Evolutionary conservation across 92 coral and sea anemone species (phyloP).

Genomic region (Phenganax stokvisi): DNA sequence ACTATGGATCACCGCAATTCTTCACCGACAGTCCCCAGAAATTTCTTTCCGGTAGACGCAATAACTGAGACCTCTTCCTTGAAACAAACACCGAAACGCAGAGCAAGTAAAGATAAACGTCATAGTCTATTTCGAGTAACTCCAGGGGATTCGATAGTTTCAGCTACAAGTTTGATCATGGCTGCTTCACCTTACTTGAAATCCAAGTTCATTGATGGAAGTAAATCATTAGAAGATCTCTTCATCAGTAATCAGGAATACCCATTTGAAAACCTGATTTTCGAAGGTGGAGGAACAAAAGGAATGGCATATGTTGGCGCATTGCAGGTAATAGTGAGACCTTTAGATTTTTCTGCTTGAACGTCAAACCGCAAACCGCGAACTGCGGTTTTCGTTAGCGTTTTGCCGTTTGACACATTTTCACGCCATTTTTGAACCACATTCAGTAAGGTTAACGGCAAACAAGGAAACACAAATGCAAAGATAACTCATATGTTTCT

Average conservation of each 20-base stretch:
- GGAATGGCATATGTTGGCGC: slow-evolving; percentile 99
- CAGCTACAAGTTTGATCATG: slow-evolving; percentile 29
- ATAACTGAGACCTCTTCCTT: slow-evolving; percentile 4
- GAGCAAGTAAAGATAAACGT: background rate
- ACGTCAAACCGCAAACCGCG: too few relatives aligned
- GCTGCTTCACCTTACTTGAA: slow-evolving; percentile 16
- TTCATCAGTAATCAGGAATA: slow-evolving; percentile 41
- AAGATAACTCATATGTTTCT: background rate
- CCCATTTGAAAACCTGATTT: slow-evolving; percentile 83
- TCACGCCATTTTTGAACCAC: too few relatives aligned
- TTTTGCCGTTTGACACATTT: too few relatives aligned
- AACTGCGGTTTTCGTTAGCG: too few relatives aligned
- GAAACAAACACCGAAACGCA: background rate
- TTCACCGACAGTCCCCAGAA: background rate
- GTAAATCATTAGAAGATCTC: slow-evolving; percentile 22
- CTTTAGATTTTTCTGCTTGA: too few relatives aligned
- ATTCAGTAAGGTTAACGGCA: too few relatives aligned
- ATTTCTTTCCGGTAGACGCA: background rate
- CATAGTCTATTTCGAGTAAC: background rate
- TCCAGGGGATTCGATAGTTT: slow-evolving; percentile 33
- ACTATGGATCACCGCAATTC: slow-evolving; percentile 7
- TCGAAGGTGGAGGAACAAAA: slow-evolving; percentile 97
- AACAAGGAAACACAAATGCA: too few relatives aligned
- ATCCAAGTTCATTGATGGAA: slow-evolving; percentile 24
- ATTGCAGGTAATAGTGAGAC: slow-evolving; percentile 61